phyloP scores from a whole-genome alignment of 2,113 vertebrate species.

The Gasterosteus aculeatus region DNA sequence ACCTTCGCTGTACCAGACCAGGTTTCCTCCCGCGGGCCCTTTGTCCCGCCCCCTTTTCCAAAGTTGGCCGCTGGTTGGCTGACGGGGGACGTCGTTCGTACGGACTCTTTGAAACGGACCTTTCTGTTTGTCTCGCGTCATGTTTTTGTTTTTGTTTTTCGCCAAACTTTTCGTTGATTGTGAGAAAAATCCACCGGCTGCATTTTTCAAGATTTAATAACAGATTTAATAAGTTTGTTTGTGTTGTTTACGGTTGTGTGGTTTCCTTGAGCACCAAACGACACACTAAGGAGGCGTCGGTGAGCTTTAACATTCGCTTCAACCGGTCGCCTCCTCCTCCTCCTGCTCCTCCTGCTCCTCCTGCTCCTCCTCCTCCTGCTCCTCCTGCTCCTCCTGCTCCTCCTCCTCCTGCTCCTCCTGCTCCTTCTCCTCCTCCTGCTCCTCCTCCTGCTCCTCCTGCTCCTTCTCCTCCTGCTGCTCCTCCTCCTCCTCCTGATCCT shows the following conservation, averaged over 20 bases:
- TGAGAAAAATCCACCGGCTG: slow-evolving; percentile 65
- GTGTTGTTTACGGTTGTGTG: slow-evolving; percentile 36
- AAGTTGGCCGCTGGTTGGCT: slow-evolving; percentile 92
- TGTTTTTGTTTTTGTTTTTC: slow-evolving; percentile 13
- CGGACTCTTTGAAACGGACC: too few species aligned
- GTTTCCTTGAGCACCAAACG: slow-evolving; percentile 32
- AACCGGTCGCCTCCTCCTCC: too few species aligned
- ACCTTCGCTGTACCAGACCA: slow-evolving; percentile 10
- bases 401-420: too few species aligned
- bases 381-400: too few species aligned
- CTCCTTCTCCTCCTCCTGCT: too few species aligned
- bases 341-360: too few species aligned
- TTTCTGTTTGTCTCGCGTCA: neutral
- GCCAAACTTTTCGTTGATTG: slow-evolving; percentile 31
- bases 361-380: too few species aligned
- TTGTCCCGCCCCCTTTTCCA: slow-evolving; percentile 30
- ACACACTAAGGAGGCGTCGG: neutral
- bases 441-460: too few species aligned
- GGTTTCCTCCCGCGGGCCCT: slow-evolving; percentile 9
- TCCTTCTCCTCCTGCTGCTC: too few species aligned
- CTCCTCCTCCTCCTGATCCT: too few species aligned
- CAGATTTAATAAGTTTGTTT: slow-evolving; percentile 7
- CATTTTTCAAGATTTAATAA: slow-evolving; percentile 50
- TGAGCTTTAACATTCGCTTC: neutral
- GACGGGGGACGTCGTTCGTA: slow-evolving; percentile 58